Conservation (phyloP, 37 sponge, comb jelly and placozoan genomes). For the Theonella swinhoei region DNA sequence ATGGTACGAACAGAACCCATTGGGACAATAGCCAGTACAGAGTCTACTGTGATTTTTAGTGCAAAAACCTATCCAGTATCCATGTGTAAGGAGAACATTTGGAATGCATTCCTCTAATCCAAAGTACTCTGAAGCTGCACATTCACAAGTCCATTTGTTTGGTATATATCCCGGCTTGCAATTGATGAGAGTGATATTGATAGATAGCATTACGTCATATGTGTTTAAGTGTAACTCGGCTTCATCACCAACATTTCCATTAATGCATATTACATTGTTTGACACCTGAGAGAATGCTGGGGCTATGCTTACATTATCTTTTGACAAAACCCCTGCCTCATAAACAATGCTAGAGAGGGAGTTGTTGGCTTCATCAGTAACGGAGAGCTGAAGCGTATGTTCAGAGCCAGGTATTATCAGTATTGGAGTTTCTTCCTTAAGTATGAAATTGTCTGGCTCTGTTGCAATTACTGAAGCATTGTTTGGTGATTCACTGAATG, state of each 20-base stretch:
- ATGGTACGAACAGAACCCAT: neutral
- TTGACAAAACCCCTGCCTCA: too few species aligned
- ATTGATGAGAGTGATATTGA: neutral
- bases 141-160: neutral
- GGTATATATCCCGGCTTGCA: neutral
- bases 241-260: neutral
- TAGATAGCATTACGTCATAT: neutral
- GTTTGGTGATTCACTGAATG: neutral
- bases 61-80: neutral
- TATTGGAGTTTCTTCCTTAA: neutral
- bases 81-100: neutral
- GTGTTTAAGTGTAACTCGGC: neutral
- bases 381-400: neutral
- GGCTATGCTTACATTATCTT: neutral
- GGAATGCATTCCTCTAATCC: neutral
- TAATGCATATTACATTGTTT: neutral
- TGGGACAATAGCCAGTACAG: neutral
- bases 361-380: neutral
- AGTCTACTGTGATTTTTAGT: neutral
- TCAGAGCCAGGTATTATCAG: neutral
- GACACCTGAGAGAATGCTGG: neutral
- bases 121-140: neutral
- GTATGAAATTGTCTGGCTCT: neutral
- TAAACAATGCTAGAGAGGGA: neutral
- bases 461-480: neutral